phyloP scores from a whole-genome alignment of 2,113 vertebrate species.

The Rhabdomys dilectus region DNA sequence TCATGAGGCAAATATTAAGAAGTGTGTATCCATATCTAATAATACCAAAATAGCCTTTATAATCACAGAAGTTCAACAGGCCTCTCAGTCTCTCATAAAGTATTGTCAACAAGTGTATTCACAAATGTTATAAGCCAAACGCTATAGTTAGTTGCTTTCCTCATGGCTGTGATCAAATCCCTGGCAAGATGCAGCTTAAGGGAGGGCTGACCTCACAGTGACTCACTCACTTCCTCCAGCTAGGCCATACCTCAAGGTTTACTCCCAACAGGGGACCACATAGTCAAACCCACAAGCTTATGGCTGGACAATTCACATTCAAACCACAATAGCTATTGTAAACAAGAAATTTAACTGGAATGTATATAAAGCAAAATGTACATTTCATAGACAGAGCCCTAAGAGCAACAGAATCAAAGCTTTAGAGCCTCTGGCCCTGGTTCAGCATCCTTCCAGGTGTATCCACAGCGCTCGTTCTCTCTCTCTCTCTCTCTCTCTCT shows the following conservation, averaged over 20 bases:
- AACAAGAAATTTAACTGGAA: neutral
- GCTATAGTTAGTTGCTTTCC: neutral
- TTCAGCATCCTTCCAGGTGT: neutral
- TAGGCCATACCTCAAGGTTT: neutral
- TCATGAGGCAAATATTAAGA: neutral
- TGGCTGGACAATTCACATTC: neutral
- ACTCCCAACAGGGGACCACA: neutral
- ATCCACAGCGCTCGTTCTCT: neutral
- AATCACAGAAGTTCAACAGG: neutral
- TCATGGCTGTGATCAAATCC: neutral
- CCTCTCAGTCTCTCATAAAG: neutral
- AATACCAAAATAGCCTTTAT: neutral
- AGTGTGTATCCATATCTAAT: neutral
- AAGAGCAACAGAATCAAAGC: slow-evolving; percentile 34
- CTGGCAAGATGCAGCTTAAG: neutral
- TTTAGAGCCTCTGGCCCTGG: neutral
- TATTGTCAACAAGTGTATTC: neutral
- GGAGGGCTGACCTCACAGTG: neutral
- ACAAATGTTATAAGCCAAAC: slow-evolving; percentile 1
- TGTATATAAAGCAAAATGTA: neutral
- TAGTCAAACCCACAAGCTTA: neutral
- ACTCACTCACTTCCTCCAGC: neutral
- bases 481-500: neutral
- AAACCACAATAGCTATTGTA: neutral
- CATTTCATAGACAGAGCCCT: neutral